phyloP scores from a whole-genome alignment of 23 tunicate genomes.

The Trididemnum nubilum region DNA sequence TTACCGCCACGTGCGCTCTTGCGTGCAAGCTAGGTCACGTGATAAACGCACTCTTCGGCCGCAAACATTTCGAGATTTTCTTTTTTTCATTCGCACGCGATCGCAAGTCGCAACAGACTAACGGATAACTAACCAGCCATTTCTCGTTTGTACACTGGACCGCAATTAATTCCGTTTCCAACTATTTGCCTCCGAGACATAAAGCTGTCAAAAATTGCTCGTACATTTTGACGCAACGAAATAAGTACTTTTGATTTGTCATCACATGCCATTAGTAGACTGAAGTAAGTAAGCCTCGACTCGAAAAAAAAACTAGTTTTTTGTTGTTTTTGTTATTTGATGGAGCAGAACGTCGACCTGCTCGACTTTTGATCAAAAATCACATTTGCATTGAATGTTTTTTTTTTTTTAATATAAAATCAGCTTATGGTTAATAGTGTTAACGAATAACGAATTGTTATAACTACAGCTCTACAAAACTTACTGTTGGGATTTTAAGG shows the following conservation, averaged over 20 bases:
- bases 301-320: too few relatives aligned
- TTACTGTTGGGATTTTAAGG: too few relatives aligned
- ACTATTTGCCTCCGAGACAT: neutral
- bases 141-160: neutral
- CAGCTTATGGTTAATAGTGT: too few relatives aligned
- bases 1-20: neutral
- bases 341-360: too few relatives aligned
- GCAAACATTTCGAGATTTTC: neutral
- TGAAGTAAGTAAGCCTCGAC: too few relatives aligned
- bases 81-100: conserved; percentile 7
- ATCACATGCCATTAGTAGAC: too few relatives aligned
- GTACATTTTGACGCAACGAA: neutral
- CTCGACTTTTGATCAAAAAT: too few relatives aligned
- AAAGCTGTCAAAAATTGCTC: neutral
- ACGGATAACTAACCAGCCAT: neutral
- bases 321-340: too few relatives aligned
- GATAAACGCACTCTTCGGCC: conserved; percentile 5
- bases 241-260: neutral
- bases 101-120: neutral
- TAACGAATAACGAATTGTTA: too few relatives aligned
- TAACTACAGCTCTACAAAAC: too few relatives aligned
- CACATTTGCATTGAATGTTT: too few relatives aligned
- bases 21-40: conserved; percentile 13
- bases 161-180: neutral
- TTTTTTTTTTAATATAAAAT: too few relatives aligned